A percentile compares a stretch with the other conserved stretches of the same genome.
These are phyloP conservation scores for Tauraco hartlaubi DNA, from an alignment of 2,797 vertebrate species.

Conservation along the genomic window DNA sequence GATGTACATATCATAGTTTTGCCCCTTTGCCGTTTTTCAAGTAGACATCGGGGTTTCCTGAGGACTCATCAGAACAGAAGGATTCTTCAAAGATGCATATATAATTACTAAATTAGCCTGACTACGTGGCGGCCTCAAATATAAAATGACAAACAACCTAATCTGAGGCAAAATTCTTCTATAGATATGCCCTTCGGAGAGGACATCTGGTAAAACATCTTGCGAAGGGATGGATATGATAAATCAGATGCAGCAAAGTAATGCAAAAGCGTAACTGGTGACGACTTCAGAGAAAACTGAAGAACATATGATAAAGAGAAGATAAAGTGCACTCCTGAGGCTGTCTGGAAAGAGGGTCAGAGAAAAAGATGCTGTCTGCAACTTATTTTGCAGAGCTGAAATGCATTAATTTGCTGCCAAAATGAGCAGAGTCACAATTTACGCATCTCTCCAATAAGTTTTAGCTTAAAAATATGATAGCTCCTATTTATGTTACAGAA, in stretches of 20 bases:
- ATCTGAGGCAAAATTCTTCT: not conserved
- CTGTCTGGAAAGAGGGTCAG: slow-evolving; percentile 24
- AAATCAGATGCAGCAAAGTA: not conserved
- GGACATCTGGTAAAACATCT: slow-evolving; percentile 21
- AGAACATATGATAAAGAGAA: not conserved
- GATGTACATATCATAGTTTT: not conserved
- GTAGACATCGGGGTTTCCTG: not conserved
- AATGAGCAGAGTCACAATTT: slow-evolving; percentile 70
- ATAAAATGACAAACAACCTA: not conserved
- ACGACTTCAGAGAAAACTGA: slow-evolving; percentile 15
- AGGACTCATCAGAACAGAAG: not conserved
- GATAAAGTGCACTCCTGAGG: slow-evolving; percentile 12
- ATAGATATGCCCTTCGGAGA: not conserved
- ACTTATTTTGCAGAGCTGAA: slow-evolving; percentile 25
- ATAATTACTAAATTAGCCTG: slow-evolving; percentile 9
- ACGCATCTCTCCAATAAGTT: slow-evolving; percentile 67
- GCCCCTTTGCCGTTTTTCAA: not conserved
- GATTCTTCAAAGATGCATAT: not conserved
- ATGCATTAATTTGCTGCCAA: slow-evolving; percentile 68
- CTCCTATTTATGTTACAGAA: slow-evolving; percentile 59
- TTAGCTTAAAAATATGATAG: slow-evolving; percentile 63
- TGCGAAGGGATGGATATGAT: not conserved
- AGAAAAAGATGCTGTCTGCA: slow-evolving; percentile 42
- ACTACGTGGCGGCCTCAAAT: not conserved
- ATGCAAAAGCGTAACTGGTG: not conserved